Percentiles rank a stretch among this genome's conserved stretches.
These are phyloP conservation scores for Timandra comae DNA, from an alignment of 2,888 invertebrate species.

Conservation along the genomic window DNA sequence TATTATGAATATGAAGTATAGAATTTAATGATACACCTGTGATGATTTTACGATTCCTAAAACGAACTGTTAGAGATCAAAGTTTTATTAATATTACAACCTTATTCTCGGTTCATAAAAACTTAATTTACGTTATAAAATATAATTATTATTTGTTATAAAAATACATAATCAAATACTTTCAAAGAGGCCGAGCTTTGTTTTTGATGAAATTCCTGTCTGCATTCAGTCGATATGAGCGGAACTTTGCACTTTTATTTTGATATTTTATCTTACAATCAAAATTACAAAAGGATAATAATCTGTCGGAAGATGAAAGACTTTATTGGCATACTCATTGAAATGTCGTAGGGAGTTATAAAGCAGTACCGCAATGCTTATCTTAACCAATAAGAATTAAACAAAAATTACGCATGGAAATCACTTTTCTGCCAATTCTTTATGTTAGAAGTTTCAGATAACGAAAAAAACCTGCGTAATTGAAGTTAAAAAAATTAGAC, in stretches of 20 bases:
- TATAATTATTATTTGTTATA: not conserved
- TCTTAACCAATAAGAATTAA: too few relatives aligned
- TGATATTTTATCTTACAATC: conserved; percentile 16
- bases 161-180: not conserved
- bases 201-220: not conserved
- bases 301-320: conserved; percentile 44
- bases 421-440: too few relatives aligned
- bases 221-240: not conserved
- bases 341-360: conserved; percentile 24
- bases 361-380: too few relatives aligned
- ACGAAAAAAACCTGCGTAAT: too few relatives aligned
- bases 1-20: conserved; percentile 16
- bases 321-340: conserved; percentile 47
- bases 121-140: too few relatives aligned
- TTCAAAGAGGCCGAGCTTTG: not conserved
- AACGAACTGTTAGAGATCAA: conserved; percentile 19
- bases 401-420: too few relatives aligned
- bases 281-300: conserved; percentile 19
- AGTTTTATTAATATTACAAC: conserved; percentile 4
- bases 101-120: conserved; percentile 1
- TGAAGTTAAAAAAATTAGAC: too few relatives aligned
- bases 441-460: too few relatives aligned
- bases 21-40: conserved; percentile 23
- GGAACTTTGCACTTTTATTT: conserved; percentile 1
- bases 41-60: conserved; percentile 21